These are phyloP conservation scores for Probosciger aterrimus DNA, from an alignment of 2,113 vertebrate genomes.

Conservation along the genomic window DNA sequence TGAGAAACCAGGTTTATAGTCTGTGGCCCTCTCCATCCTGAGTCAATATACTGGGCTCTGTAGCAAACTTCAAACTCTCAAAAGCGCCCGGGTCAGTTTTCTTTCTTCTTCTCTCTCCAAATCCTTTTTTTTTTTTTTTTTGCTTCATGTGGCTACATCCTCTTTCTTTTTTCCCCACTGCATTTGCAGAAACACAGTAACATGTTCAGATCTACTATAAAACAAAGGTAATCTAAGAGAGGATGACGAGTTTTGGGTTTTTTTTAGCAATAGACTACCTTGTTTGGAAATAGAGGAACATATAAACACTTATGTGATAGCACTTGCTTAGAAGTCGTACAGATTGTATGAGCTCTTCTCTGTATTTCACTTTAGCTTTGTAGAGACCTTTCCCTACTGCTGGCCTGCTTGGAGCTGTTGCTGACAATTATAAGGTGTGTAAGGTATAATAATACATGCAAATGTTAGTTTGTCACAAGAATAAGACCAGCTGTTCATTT, in stretches of 20 bases:
- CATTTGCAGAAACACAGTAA: neutral
- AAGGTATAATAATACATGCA: neutral
- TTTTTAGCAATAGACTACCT: neutral
- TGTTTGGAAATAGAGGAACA: neutral
- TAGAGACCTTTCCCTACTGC: neutral
- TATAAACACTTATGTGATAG: neutral
- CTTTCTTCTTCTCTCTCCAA: neutral
- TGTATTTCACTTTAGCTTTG: neutral
- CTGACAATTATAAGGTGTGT: neutral
- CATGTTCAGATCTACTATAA: neutral
- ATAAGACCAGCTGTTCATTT: neutral
- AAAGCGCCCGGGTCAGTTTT: neutral
- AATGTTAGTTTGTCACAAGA: neutral
- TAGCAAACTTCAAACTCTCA: neutral
- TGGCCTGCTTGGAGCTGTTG: neutral
- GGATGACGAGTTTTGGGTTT: neutral
- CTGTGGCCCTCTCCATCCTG: neutral
- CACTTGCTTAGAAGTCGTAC: neutral
- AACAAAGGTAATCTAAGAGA: neutral
- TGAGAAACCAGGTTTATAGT: conserved; percentile 45
- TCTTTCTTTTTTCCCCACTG: neutral
- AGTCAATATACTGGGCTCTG: neutral
- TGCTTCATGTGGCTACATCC: neutral
- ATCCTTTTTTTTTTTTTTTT: neutral
- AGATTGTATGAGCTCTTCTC: neutral